phyloP scores from a whole-genome alignment of 2,113 vertebrate genomes.

The Tylochromis polylepis region DNA sequence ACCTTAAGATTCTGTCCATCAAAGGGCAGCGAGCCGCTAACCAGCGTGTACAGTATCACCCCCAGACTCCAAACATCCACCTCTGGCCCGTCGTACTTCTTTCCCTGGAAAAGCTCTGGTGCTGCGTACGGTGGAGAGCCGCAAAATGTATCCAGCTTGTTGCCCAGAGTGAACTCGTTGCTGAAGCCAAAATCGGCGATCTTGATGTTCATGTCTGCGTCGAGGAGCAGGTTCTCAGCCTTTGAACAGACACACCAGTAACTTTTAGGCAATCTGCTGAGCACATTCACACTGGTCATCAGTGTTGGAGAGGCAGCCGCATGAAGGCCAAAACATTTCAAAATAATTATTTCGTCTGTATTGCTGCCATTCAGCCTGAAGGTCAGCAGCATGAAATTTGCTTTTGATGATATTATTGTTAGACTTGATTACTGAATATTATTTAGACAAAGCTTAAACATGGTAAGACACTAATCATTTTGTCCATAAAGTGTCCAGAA shows the following conservation, averaged over 20 bases:
- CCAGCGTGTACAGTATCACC: constrained; percentile 96
- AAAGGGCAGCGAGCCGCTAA: constrained; percentile 97
- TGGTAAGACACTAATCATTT: background rate
- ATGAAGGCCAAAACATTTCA: background rate
- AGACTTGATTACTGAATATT: background rate
- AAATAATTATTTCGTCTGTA: background rate
- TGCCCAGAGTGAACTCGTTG: constrained; percentile 95
- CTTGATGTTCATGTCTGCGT: constrained; percentile 99
- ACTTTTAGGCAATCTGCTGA: background rate
- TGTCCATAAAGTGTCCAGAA: background rate
- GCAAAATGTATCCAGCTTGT: constrained; percentile 98
- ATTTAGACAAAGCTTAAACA: background rate
- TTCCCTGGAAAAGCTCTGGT: constrained; percentile 97
- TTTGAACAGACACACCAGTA: constrained; percentile 22
- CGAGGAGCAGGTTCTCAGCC: constrained; percentile 97
- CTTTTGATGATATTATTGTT: background rate
- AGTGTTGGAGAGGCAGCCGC: background rate
- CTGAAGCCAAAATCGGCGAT: constrained; percentile 99
- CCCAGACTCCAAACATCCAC: constrained; percentile 99
- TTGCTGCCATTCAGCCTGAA: background rate
- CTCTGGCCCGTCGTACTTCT: constrained; percentile 97
- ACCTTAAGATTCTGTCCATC: constrained; percentile 99
- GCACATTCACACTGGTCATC: background rate
- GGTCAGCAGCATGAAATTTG: background rate
- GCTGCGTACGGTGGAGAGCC: constrained; percentile 96